Evolutionary conservation across 2,888 invertebrate species (phyloP).

Genomic region (Drosophila austrosaltans): DNA sequence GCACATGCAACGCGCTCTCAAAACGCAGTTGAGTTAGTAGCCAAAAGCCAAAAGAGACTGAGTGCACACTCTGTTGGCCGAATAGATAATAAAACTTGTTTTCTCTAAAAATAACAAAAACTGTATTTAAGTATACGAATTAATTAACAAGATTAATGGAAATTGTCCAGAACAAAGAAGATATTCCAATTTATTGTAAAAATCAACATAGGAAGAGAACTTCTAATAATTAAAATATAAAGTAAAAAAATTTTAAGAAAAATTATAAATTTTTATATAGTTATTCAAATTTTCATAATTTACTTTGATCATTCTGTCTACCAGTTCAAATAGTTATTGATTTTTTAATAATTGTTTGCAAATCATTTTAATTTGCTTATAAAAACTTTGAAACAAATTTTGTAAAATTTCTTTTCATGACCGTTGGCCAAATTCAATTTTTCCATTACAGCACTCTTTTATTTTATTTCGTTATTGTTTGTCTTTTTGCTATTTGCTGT

Average conservation of each 20-base stretch:
- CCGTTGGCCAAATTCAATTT: slow-evolving; percentile 23
- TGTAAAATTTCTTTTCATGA: neutral
- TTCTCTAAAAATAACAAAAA: neutral
- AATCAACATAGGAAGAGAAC: neutral
- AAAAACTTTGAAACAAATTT: too few species aligned
- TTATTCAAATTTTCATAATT: too few species aligned
- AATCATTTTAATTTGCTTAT: too few species aligned
- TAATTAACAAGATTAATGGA: slow-evolving; percentile 3
- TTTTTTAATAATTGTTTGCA: too few species aligned
- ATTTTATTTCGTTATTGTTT: slow-evolving; percentile 36
- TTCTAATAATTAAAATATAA: neutral
- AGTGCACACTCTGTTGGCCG: slow-evolving; percentile 32
- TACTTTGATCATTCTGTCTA: too few species aligned
- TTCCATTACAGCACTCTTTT: slow-evolving; percentile 28
- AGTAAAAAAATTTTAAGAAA: neutral
- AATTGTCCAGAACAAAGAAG: neutral
- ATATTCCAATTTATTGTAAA: neutral
- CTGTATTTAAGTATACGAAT: neutral
- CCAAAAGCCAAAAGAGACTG: slow-evolving; percentile 38
- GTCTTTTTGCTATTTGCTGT: neutral
- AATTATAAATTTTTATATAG: too few species aligned
- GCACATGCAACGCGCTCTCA: slow-evolving; percentile 68
- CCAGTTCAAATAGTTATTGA: too few species aligned
- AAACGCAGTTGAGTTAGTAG: slow-evolving; percentile 61
- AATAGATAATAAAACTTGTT: slow-evolving; percentile 7